phyloP scores from a whole-genome alignment of 2,113 vertebrate genomes.

The Phyllostomus hastatus region DNA sequence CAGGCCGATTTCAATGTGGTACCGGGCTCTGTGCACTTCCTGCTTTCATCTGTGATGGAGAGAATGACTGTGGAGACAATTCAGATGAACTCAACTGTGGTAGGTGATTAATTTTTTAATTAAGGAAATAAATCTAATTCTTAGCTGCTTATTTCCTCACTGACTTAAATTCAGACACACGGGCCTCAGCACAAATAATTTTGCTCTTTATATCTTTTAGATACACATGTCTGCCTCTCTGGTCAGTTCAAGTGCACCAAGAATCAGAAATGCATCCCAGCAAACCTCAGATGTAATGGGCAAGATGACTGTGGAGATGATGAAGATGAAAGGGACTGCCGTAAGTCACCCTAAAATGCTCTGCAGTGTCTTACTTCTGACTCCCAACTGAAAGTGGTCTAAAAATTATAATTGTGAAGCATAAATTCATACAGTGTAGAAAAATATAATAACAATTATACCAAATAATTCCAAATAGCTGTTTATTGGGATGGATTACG shows the following conservation, averaged over 20 bases:
- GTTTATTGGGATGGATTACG: not conserved
- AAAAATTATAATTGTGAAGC: not conserved
- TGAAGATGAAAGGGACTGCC: slow-evolving; percentile 97
- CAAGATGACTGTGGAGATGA: slow-evolving; percentile 97
- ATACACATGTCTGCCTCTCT: slow-evolving; percentile 95
- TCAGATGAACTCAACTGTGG: slow-evolving; percentile 98
- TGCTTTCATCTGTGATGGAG: slow-evolving; percentile 98
- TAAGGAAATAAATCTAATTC: not conserved
- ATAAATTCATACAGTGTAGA: not conserved
- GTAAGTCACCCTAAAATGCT: slow-evolving; percentile 83
- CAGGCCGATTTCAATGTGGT: slow-evolving; percentile 97
- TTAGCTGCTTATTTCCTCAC: not conserved
- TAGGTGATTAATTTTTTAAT: slow-evolving; percentile 74
- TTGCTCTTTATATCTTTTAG: slow-evolving; percentile 76
- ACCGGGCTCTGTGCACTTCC: slow-evolving; percentile 97
- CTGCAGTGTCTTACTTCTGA: not conserved
- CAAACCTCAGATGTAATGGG: slow-evolving; percentile 96
- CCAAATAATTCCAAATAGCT: not conserved
- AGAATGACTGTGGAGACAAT: slow-evolving; percentile 98
- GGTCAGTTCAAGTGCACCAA: slow-evolving; percentile 97
- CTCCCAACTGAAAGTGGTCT: not conserved
- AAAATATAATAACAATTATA: not conserved
- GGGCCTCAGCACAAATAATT: not conserved
- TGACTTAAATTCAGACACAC: not conserved
- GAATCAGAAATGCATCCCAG: slow-evolving; percentile 95